Evolutionary conservation across 2,797 vertebrate species (phyloP), one percentile per base, ranked within the genome.

Genomic region (Sus cebifrons): DNA sequence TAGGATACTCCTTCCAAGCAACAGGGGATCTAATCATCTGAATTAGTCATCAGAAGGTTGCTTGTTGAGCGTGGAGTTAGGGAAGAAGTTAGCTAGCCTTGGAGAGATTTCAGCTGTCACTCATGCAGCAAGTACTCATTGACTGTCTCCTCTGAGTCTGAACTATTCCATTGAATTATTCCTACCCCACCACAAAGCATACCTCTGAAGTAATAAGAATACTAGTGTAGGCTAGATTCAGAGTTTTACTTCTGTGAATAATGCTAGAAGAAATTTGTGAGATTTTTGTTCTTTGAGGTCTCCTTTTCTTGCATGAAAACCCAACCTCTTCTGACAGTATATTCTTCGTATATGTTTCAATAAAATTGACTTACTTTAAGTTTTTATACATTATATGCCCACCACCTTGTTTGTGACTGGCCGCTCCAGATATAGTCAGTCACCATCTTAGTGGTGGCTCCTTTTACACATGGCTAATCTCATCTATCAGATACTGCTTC

Each of bases 321-420:
- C 20, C 49, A 64, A 9, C 23, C 18, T 9, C 8, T 97, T 91
- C n/a, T 84, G 8, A 88, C 36, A 85, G 49, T 25, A 87, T 78
- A 62, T n/a, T 91, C 20, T 71, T 92, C 23, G 62, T 44, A 3
- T 65, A 49, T 49, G 3, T 82, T 64, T 11, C 25, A 67, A 11
- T 65, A 88, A 71, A 91, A 71, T 78, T 88, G 70, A 64, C 77
- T 92, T 81, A 36, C 49, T 74, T 78, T 25, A 67, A 78, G n/a
- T 83, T 96, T 94, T 62, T 89, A 29, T 44, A 17, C 7, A 8
- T 29, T 73, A 56, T 74, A 65, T 78, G n/a, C 6, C 13, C 18
- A 62, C 5, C 84, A n/a, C 49, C 78, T 92, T 87, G 29, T 18
- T 56, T 79, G 7, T 92, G 44, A 12, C 17, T 86, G 62, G 29